phyloP scores from a whole-genome alignment of 2,888 invertebrate genomes.

The Xylocampa areola region DNA sequence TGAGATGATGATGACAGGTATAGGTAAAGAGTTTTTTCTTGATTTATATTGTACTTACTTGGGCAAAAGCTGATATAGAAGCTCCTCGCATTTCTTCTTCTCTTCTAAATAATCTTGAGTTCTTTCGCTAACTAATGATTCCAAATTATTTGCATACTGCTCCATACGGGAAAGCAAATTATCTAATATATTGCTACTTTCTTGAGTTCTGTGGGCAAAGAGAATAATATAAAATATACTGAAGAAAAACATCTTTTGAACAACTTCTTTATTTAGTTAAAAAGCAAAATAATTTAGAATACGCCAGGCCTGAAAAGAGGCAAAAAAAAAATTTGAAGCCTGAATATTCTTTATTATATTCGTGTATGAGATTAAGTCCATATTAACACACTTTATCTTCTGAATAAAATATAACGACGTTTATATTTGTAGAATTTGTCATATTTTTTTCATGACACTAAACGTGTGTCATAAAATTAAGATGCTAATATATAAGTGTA shows the following conservation, averaged over 20 bases:
- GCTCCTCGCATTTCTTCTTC: conserved; percentile 99
- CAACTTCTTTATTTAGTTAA: background rate
- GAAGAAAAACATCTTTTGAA: background rate
- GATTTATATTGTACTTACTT: conserved; percentile 91
- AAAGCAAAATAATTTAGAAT: conserved; percentile 6
- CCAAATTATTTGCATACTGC: conserved; percentile 99
- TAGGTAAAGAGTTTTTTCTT: too few relatives aligned
- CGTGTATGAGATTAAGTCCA: conserved; percentile 21
- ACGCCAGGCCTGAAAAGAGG: background rate
- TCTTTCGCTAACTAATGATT: conserved; percentile 98
- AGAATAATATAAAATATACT: conserved; percentile 40
- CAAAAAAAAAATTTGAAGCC: conserved; percentile 1
- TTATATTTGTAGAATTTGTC: background rate
- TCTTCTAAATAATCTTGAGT: conserved; percentile 99
- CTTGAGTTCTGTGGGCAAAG: conserved; percentile 93
- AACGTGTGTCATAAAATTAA: too few relatives aligned
- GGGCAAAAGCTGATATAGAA: conserved; percentile 98
- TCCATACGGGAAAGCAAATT: conserved; percentile 99
- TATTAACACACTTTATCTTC: conserved; percentile 29
- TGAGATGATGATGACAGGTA: too few relatives aligned
- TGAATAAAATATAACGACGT: conserved; percentile 22
- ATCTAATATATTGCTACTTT: conserved; percentile 98
- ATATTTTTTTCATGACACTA: too few relatives aligned
- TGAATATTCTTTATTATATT: conserved; percentile 36
- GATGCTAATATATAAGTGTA: too few relatives aligned